Conservation (phyloP, 1,140 invertebrate species). For the Nautilus pompilius region DNA sequence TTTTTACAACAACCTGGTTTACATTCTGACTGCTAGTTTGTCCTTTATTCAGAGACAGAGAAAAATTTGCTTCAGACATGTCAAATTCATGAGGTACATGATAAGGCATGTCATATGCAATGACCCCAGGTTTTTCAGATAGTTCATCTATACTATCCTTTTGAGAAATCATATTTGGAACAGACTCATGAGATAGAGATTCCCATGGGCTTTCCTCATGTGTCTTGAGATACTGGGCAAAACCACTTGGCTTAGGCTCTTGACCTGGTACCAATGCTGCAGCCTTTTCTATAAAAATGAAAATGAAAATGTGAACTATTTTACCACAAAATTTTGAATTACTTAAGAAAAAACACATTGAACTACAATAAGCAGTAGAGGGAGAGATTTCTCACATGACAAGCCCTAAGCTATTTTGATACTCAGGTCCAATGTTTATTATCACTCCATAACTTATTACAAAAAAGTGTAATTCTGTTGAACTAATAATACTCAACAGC, state of each 20-base stretch:
- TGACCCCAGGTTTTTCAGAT: constrained; percentile 2
- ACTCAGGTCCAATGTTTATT: no score
- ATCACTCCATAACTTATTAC: no score
- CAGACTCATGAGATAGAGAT: constrained; percentile 12
- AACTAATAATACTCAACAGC: no score
- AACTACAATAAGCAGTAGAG: no score
- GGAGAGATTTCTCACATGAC: no score
- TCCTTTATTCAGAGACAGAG: constrained; percentile 12
- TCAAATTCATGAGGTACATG: constrained; percentile 33
- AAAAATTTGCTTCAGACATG: constrained; percentile 42
- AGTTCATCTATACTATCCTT: not conserved
- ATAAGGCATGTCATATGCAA: constrained; percentile 41
- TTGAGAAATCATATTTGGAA: constrained; percentile 6
- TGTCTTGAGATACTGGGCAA: constrained; percentile 29
- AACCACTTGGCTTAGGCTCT: constrained; percentile 36
- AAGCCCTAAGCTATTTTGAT: no score
- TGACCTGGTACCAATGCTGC: constrained; percentile 22
- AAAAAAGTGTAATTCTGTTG: no score
- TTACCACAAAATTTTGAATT: no score
- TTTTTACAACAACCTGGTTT: no score
- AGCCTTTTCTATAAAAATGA: constrained; percentile 34
- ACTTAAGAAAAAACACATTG: no score
- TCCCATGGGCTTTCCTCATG: constrained; percentile 36
- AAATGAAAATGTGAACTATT: no score
- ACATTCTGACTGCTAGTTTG: constrained; percentile 5